phyloP scores from a whole-genome alignment of 2,888 invertebrate species.

The Lasioglossum vierecki region DNA sequence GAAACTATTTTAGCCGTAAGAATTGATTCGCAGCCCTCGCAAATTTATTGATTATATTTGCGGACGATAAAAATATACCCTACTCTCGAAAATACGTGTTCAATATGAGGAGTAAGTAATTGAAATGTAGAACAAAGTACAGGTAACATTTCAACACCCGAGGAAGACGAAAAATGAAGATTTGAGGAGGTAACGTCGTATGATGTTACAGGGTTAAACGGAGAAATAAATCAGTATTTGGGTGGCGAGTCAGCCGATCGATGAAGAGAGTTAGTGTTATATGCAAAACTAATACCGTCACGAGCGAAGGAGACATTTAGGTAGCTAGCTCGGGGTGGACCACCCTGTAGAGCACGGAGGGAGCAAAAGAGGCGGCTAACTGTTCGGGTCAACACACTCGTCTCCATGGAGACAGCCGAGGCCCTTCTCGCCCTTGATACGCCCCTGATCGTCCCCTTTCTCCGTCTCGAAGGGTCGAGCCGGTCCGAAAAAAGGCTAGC shows the following conservation, averaged over 20 bases:
- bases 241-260: background rate
- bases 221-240: background rate
- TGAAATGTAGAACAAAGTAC: background rate
- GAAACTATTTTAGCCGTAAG: no score
- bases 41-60: no score
- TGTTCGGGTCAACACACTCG: conserved; percentile 81
- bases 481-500: conserved; percentile 45
- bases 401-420: conserved; percentile 76
- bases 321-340: background rate
- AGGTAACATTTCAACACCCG: background rate
- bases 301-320: background rate
- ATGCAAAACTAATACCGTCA: background rate
- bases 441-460: conserved; percentile 49
- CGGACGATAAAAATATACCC: background rate
- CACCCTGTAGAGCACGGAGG: conserved; percentile 12
- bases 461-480: conserved; percentile 40
- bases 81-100: background rate
- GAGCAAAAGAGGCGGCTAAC: conserved; percentile 56
- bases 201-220: background rate
- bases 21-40: no score
- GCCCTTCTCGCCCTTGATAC: conserved; percentile 69
- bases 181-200: background rate
- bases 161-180: background rate
- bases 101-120: background rate
- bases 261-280: background rate